Percentiles rank a stretch among this genome's conserved stretches.
Conservation (phyloP, 2,113 vertebrate species). For the Uria lomvia region DNA sequence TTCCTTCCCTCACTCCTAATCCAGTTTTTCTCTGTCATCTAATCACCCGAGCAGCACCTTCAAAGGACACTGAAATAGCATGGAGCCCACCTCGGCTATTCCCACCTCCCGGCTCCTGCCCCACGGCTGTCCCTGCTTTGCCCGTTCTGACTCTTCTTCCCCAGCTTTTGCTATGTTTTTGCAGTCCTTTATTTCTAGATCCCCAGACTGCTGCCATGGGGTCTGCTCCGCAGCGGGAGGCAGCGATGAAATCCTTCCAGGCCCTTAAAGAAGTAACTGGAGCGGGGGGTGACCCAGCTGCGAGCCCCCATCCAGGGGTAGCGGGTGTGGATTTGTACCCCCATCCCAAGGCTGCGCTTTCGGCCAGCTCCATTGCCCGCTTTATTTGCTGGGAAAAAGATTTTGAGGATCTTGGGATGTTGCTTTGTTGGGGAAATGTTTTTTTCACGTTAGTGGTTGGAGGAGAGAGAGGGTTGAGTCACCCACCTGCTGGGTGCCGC, state of each 20-base stretch:
- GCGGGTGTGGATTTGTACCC: not conserved
- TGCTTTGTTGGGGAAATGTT: not conserved
- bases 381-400: not conserved
- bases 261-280: not conserved
- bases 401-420: not conserved
- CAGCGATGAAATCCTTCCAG: not conserved
- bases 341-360: not conserved
- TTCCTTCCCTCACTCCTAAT: not conserved
- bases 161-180: not conserved
- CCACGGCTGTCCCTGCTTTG: not conserved
- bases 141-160: not conserved
- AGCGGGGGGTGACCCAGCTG: not conserved
- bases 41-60: not conserved
- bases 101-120: not conserved
- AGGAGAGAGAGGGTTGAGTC: not conserved
- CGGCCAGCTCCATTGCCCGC: not conserved
- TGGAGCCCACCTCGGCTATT: not conserved
- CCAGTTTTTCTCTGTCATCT: not conserved
- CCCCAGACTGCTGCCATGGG: not conserved
- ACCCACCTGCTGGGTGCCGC: not conserved
- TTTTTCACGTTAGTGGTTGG: not conserved
- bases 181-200: not conserved
- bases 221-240: not conserved
- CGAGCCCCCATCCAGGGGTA: not conserved
- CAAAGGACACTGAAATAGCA: not conserved